Base-by-base conservation (phyloP, 2,888 invertebrate species). In the Eulithis testata region DNA sequence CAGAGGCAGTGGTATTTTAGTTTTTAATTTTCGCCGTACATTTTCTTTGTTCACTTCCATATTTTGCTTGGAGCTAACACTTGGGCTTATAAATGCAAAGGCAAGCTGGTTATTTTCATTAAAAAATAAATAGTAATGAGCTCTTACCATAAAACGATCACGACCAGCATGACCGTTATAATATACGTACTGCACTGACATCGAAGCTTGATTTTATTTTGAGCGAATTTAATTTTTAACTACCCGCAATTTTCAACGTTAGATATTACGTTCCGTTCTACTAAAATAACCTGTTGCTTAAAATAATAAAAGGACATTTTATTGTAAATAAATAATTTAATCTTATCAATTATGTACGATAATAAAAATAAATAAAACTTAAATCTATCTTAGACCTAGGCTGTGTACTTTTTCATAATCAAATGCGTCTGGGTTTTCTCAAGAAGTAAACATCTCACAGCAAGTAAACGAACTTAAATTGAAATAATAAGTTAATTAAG, bases 391-490 rank as follows among this genome's bases (percentile, higher is more conserved):
- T 88, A 87, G 74, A 81, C 70, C 85, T 89, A 90, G 65, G 82
- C 86, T 91, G 89, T 93, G 93, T 93, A 93, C 93, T 93, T 91
- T 90, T 88, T 88, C 80, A 77, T 85, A 87, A 93, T 93, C 93
- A 93, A 93, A 93, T 93, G 93, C 93, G 82, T 93, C 93, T 93
- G 93, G 88, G 83, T 86, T 68, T 63, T 63, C 76, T 82, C 81
- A 85, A 81, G 80, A 79, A 80, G 65, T 69, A 72, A 76, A 73
- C 69, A 67, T 54, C 58, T 60, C 80, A 83, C 83, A 86, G 82
- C 80, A 79, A 79, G 67, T 67, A 72, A 75, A 72, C 68, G 61
- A 73, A 65, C 72, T 68, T 68, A 68, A 65, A 31, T 21, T 21
- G 31, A 31, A 31, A 5, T 31, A 45, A 72, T 68, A 63, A 71